A percentile compares a stretch with the other conserved stretches of the same genome.
These are phyloP conservation scores for Zaprionus africanus DNA, from an alignment of 1,140 invertebrate genomes.

Conservation along the genomic window DNA sequence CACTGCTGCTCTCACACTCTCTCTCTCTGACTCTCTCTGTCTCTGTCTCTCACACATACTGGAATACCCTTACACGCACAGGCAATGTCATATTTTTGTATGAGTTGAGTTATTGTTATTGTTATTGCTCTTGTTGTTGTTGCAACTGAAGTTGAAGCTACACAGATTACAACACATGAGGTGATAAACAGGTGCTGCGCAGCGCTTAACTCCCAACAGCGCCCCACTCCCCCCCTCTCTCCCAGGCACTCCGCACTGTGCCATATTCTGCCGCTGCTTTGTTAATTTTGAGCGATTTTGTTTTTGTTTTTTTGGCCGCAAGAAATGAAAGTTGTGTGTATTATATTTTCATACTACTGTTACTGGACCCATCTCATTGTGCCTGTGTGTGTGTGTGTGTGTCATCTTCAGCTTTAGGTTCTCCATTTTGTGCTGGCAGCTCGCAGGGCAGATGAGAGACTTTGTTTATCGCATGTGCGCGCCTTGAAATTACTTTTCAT, in stretches of 20 bases:
- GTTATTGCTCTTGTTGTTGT: constrained; percentile 23
- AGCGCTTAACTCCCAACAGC: constrained; percentile 51
- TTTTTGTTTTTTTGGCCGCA: constrained; percentile 68
- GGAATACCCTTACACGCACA: neutral
- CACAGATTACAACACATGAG: constrained; percentile 79
- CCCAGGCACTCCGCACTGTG: constrained; percentile 35
- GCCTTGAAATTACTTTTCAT: constrained; percentile 81
- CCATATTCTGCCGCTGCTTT: constrained; percentile 62
- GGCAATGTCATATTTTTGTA: constrained; percentile 24
- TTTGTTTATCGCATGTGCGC: constrained; percentile 75
- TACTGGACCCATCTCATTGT: constrained; percentile 16
- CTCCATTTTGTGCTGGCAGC: constrained; percentile 7
- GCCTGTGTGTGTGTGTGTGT: constrained; percentile 17
- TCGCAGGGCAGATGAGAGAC: constrained; percentile 25
- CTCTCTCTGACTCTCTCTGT: neutral
- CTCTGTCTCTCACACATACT: constrained; percentile 16
- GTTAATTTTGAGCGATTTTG: constrained; percentile 71
- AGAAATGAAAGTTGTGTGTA: constrained; percentile 80
- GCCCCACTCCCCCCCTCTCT: constrained; percentile 4
- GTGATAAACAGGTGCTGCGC: constrained; percentile 78
- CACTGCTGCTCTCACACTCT: constrained; percentile 6
- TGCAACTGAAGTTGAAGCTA: constrained; percentile 57
- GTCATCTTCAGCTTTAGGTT: constrained; percentile 51
- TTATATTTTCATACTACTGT: constrained; percentile 79
- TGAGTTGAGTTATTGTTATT: constrained; percentile 43